phyloP scores from a whole-genome alignment of 37 sponge, comb jelly and placozoan species.

The Crambe crambe region DNA sequence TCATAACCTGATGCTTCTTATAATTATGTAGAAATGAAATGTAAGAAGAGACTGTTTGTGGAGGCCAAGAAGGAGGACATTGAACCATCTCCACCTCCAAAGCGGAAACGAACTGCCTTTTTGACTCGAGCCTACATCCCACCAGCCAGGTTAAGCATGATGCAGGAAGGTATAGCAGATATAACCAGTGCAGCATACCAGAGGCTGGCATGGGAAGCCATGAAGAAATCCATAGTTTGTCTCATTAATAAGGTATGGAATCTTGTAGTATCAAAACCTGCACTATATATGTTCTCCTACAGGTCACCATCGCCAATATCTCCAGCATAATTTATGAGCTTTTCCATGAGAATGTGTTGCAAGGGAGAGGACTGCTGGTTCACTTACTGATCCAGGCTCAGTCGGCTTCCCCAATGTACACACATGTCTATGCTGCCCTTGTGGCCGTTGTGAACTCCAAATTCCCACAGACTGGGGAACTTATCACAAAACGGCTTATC shows the following conservation, averaged over 20 bases:
- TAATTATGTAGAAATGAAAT: too few species aligned
- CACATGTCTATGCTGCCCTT: conserved; percentile 95
- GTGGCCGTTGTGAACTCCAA: conserved; percentile 97
- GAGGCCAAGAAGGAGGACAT: not conserved
- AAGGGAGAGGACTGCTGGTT: conserved; percentile 91
- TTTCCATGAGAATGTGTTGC: conserved; percentile 92
- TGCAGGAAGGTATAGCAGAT: conserved; percentile 92
- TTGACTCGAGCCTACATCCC: conserved; percentile 93
- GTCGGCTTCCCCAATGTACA: conserved; percentile 89
- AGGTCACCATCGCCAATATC: conserved; percentile 94
- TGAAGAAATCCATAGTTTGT: conserved; percentile 97
- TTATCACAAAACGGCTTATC: conserved; percentile 84
- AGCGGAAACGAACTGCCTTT: conserved; percentile 54
- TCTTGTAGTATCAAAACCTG: too few species aligned
- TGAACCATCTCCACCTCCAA: conserved; percentile 13
- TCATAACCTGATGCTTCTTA: too few species aligned
- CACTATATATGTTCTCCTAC: not conserved
- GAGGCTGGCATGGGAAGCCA: conserved; percentile 93
- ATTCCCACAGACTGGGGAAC: conserved; percentile 94
- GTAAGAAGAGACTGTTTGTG: too few species aligned
- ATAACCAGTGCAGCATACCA: conserved; percentile 93
- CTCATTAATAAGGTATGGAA: conserved; percentile 91
- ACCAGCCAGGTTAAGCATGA: conserved; percentile 88
- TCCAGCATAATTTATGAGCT: conserved; percentile 84
- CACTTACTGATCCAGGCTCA: conserved; percentile 93